phyloP scores from a whole-genome alignment of 2,113 vertebrate genomes.

The Myrmophylax atrothorax region DNA sequence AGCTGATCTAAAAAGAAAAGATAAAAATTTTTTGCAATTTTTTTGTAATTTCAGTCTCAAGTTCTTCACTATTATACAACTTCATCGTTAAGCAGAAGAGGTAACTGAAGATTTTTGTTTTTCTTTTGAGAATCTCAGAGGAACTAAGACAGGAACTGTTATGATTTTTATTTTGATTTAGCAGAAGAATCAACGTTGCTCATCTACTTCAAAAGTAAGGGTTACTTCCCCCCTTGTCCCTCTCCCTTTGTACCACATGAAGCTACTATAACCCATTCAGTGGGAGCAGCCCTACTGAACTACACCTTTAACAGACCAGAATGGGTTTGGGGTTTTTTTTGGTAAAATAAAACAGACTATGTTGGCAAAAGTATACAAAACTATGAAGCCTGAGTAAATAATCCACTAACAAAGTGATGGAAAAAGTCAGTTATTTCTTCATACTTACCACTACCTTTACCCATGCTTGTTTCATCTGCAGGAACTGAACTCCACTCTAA shows the following conservation, averaged over 20 bases:
- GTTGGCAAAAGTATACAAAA: background rate
- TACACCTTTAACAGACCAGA: background rate
- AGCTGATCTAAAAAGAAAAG: background rate
- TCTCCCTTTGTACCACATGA: no score
- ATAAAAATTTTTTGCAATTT: background rate
- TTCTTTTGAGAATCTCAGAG: background rate
- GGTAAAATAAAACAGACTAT: background rate
- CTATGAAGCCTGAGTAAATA: background rate
- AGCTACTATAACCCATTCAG: background rate
- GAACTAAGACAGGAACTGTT: background rate
- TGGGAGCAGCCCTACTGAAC: background rate
- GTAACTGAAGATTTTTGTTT: background rate
- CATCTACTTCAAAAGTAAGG: background rate
- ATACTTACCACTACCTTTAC: background rate
- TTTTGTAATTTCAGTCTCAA: background rate
- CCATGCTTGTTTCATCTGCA: background rate
- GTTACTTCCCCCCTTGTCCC: fast-evolving
- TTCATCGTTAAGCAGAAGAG: background rate
- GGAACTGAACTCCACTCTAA: background rate
- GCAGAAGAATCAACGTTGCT: background rate
- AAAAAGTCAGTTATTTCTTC: background rate
- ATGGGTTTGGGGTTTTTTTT: no score
- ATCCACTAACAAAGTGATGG: background rate
- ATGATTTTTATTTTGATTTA: background rate
- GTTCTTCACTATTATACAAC: background rate